These are phyloP conservation scores for Cygnus atratus DNA, from an alignment of 2,113 vertebrate species.

Conservation along the genomic window DNA sequence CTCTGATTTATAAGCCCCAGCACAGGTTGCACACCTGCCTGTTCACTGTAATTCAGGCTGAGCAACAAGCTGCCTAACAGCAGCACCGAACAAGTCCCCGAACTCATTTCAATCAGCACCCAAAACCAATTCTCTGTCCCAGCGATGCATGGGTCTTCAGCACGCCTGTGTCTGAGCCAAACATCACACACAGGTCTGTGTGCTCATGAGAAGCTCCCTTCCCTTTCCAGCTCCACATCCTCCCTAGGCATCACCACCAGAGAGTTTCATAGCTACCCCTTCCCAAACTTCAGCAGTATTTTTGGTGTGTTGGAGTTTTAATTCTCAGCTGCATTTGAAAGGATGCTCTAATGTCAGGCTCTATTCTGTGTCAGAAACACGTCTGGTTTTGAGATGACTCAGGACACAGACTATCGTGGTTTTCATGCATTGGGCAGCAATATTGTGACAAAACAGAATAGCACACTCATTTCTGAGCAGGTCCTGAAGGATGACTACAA, in stretches of 20 bases:
- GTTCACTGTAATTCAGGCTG: not conserved
- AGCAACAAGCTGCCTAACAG: not conserved
- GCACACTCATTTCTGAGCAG: not conserved
- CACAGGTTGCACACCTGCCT: not conserved
- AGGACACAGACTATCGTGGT: not conserved
- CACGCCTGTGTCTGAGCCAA: rapidly evolving
- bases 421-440: not conserved
- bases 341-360: not conserved
- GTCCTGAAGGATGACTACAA: not conserved
- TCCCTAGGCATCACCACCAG: not conserved
- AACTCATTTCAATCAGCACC: not conserved
- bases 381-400: not conserved
- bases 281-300: not conserved
- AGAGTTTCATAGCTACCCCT: not conserved
- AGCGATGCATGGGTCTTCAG: not conserved
- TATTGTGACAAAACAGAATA: not conserved
- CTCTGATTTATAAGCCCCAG: conserved; percentile 5
- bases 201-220: not conserved
- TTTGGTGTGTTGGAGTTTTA: not conserved
- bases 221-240: not conserved
- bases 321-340: not conserved
- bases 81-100: not conserved
- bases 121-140: not conserved
- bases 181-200: not conserved
- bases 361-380: not conserved